These are phyloP conservation scores for Ceraclea dissimilis DNA, from an alignment of 2,888 invertebrate species.

Conservation along the genomic window DNA sequence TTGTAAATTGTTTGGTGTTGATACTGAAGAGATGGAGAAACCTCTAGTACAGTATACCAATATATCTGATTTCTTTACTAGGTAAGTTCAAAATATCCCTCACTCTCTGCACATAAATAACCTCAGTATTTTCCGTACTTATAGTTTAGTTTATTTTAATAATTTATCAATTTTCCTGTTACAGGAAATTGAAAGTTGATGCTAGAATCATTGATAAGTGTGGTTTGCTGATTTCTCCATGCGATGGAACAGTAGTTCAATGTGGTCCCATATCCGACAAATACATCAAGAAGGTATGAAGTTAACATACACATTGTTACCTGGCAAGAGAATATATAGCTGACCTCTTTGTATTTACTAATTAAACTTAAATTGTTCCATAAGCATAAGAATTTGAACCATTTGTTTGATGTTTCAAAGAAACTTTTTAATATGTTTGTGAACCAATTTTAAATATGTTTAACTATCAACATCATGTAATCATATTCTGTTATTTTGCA, in stretches of 20 bases:
- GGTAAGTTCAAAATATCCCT: constrained; percentile 12
- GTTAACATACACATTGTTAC: too few relatives aligned
- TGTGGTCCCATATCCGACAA: constrained; percentile 56
- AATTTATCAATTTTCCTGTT: constrained; percentile 27
- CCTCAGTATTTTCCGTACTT: background rate
- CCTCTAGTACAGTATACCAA: constrained; percentile 52
- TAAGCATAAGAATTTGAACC: background rate
- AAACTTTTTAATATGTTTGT: too few relatives aligned
- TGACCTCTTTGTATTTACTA: too few relatives aligned
- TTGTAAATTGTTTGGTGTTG: constrained; percentile 50
- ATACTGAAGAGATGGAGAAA: constrained; percentile 53
- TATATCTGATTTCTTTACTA: constrained; percentile 54
- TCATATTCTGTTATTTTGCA: constrained; percentile 33
- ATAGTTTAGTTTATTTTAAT: too few relatives aligned
- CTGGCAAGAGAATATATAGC: too few relatives aligned
- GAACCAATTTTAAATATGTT: too few relatives aligned
- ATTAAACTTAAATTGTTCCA: too few relatives aligned
- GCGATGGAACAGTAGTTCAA: constrained; percentile 60
- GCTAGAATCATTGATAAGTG: constrained; percentile 45
- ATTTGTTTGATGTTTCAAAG: background rate
- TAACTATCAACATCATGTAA: too few relatives aligned
- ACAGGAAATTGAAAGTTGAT: constrained; percentile 50
- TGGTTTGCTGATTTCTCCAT: constrained; percentile 46
- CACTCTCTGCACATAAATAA: constrained; percentile 45
- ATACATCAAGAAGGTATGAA: constrained; percentile 45